A percentile compares a stretch with the other conserved stretches of the same genome.
These are phyloP conservation scores for Xenentodon cancila DNA, from an alignment of 2,797 vertebrate species.

Conservation along the genomic window DNA sequence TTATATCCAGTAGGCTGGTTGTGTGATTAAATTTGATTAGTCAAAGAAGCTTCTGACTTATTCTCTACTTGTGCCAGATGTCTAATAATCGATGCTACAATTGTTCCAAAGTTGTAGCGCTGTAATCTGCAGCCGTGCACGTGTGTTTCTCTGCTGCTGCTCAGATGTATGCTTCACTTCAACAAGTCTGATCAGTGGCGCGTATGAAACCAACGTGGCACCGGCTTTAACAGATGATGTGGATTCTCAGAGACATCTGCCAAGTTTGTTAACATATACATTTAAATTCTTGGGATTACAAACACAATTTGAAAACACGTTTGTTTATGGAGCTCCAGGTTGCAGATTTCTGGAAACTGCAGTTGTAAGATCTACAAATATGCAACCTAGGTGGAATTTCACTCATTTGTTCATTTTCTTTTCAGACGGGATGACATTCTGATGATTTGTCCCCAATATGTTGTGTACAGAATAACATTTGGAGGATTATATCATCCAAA, in stretches of 20 bases:
- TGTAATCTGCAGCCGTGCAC: slow-evolving; percentile 29
- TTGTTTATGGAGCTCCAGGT: too few species aligned
- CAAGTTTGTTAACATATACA: slow-evolving; percentile 5
- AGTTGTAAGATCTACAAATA: neutral
- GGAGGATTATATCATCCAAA: slow-evolving; percentile 15
- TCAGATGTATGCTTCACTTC: slow-evolving; percentile 52
- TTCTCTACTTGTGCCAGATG: slow-evolving; percentile 74
- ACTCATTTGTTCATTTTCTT: slow-evolving; percentile 13
- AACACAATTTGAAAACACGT: neutral
- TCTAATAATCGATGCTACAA: slow-evolving; percentile 66
- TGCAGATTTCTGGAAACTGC: slow-evolving; percentile 3
- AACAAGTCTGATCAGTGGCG: slow-evolving; percentile 53
- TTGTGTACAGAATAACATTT: neutral
- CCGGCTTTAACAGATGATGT: slow-evolving; percentile 5
- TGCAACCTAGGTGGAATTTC: neutral
- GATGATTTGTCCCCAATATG: neutral
- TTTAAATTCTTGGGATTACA: slow-evolving; percentile 10
- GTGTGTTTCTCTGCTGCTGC: slow-evolving; percentile 24
- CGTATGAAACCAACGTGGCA: slow-evolving; percentile 38
- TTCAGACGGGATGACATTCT: slow-evolving; percentile 16
- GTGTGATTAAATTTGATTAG: slow-evolving; percentile 77
- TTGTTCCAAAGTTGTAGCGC: slow-evolving; percentile 46
- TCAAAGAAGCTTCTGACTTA: slow-evolving; percentile 74
- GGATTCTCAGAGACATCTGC: neutral
- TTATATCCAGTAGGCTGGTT: slow-evolving; percentile 59